Base-by-base conservation (phyloP, 1,140 invertebrate species). In the Meloidogyne floridensis region DNA sequence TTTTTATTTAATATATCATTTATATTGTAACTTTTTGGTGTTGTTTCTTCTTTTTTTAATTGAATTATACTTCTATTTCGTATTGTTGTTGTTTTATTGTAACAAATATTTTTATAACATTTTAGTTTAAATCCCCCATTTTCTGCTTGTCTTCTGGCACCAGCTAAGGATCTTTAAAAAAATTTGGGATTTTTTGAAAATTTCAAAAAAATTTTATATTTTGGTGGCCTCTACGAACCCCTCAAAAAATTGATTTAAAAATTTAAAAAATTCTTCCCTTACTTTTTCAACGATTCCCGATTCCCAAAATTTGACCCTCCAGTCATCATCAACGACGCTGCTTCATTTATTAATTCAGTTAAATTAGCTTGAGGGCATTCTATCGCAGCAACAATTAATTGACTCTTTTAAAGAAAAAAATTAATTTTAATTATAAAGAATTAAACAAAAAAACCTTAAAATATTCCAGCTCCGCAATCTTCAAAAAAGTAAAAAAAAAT, bases 361-460 rank as follows among this genome's bases (percentile, higher is more conserved):
- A 87, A 74, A 15, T 72, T 20, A 15, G 77, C 71, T 51, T 82
- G 75, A 32, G 87, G 87, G n/a, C 74, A 54, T n/a, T 73, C 78
- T 47, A 87, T 87, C 9, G 86, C 86, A 20, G 86, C 87, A 32
- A 88, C 32, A 75, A 87, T 88, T 72, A 87, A 72, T 80, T 87
- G 86, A 71, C 85, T 86, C 85, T 85, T 53, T 43, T 13, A 53
- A 51, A 42, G 7, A 53, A n/a, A 54, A 18, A 13, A 15, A 77
- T 56, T 15, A 2, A 80, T 65, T 75, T 70, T 32, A 9, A n/a
- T 43, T 70, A 70, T 43, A 20, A n/a, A 69, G 8, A 9, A 77
- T 54, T 47, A 32, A 18, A 4, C 20, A 18, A 20, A 73, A 73
- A 51, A 74, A 85, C 85, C 77, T 87, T 87, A 65, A 87, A 87